phyloP scores from a whole-genome alignment of 2,113 vertebrate genomes.

The Ptilorrhoa leucosticta region DNA sequence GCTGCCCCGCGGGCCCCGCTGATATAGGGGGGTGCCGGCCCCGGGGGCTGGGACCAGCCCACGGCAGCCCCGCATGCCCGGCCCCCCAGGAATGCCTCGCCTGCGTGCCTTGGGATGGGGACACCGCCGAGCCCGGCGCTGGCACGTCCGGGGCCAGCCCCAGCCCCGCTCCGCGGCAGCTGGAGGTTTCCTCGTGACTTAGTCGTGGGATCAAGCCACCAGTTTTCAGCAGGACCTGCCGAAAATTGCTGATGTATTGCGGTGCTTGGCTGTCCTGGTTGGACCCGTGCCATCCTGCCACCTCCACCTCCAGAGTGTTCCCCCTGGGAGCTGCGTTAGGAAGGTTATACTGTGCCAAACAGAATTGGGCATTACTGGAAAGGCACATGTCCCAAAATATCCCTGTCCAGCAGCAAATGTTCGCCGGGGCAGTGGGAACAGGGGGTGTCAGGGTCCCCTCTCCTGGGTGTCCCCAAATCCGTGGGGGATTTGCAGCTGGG shows the following conservation, averaged over 20 bases:
- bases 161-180: not conserved
- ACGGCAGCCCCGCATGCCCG: not conserved
- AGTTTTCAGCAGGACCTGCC: not conserved
- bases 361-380: not conserved
- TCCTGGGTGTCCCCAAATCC: not conserved
- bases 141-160: not conserved
- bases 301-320: not conserved
- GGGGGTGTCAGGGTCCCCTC: not conserved
- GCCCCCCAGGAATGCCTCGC: not conserved
- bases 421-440: not conserved
- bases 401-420: not conserved
- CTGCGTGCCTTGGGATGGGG: not conserved
- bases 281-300: not conserved
- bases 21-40: slow-evolving; percentile 42
- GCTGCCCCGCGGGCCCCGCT: slow-evolving; percentile 10
- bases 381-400: not conserved
- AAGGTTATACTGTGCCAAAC: not conserved
- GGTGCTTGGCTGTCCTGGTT: not conserved
- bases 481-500: rapidly evolving
- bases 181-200: not conserved
- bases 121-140: not conserved
- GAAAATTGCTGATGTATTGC: not conserved
- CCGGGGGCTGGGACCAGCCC: not conserved
- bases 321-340: not conserved
- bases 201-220: not conserved